Evolutionary conservation across 1,140 invertebrate genomes (phyloP), one percentile per base, ranked within the genome.

Genomic region (Drosophila funebris): DNA sequence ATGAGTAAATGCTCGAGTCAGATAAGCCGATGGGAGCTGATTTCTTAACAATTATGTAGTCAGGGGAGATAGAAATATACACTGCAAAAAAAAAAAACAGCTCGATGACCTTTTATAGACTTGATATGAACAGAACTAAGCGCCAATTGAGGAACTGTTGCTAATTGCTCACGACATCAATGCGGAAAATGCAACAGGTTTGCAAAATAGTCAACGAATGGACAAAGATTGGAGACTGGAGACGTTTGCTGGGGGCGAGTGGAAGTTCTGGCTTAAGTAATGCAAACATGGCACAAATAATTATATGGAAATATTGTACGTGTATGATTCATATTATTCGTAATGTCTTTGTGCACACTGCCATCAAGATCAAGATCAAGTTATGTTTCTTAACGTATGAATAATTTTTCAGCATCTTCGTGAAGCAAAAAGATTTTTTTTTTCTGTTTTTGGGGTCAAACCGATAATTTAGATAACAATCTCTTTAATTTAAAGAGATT

Each of bases 131-230:
- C 27, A 43, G 24, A 68, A 46, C 67, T 36, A 50, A 68, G 36
- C 20, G 43, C 52, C 62, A 52, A 61, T 27, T 61, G 62, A 77
- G 78, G 69, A 81, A 81, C 53, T 71, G 63, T 50, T 76, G 82
- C 56, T 87, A 85, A 85, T 85, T 88, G 78, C 67, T 64, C 78
- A 76, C 75, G 82, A 87, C 62, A 64, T 22, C 14, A 56, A 87
- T 76, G 83, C 82, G 82, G 82, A 87, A 87, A 82, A 76, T 78
- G 83, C 82, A 87, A 87, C 82, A 87, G 83, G 83, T 87, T 78
- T 82, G 56, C 44, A 46, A 54, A 14, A 58, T 24, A 48, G 4
- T 41, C 20, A 6, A 13, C 6, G 11, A 18, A 13, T 20, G 29
- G 8, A 0, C 3, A 3, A 6, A 22, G 54, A 8, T 9, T 0